Evolutionary conservation across 2,888 invertebrate species (phyloP), one percentile per base, ranked within the genome.

Genomic region (Drosophila leonis): DNA sequence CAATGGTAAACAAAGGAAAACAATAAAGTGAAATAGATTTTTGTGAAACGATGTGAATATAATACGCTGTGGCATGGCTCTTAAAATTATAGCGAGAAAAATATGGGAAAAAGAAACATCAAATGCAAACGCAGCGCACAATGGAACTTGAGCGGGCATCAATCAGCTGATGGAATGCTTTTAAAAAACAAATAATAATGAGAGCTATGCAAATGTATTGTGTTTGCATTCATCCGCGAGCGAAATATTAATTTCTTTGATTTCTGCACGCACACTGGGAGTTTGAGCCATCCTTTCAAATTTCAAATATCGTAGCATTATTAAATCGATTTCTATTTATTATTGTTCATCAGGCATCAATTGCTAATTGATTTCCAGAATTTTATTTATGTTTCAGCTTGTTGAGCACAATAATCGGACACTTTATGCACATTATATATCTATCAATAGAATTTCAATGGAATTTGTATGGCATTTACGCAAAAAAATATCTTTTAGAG

Each of bases 141-240:
- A 75, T 65, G 59, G 37, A 33, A 57, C 20, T 46, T 27, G 18
- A 57, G 63, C 57, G 48, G 57, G 68, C 78, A 76, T 75, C 87
- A 84, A 84, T 84, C 84, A 80, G 82, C 62, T 87, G 78, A 84
- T 84, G 82, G 80, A 75, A 78, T 71, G 80, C 84, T 84, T 83
- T 84, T 73, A 82, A 55, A 75, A 78, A 76, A 61, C 82, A 72
- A 80, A 75, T 49, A 80, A 80, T 82, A 86, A 83, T 70, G 62
- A 68, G 27, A 61, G 48, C 39, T 42, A 37, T 39, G 41, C 48
- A 31, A 37, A 37, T 37, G 54, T 13, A 29, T 54, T 70, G n/a
- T 46, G 39, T 49, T 59, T 72, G n/a, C 56, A 33, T 27, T 24
- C 20, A 44, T 35, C 42, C 12, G 27, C 12, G 12, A 33, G 24